Base-by-base conservation (phyloP, 2,113 vertebrate species). In the Tenrec ecaudatus region DNA sequence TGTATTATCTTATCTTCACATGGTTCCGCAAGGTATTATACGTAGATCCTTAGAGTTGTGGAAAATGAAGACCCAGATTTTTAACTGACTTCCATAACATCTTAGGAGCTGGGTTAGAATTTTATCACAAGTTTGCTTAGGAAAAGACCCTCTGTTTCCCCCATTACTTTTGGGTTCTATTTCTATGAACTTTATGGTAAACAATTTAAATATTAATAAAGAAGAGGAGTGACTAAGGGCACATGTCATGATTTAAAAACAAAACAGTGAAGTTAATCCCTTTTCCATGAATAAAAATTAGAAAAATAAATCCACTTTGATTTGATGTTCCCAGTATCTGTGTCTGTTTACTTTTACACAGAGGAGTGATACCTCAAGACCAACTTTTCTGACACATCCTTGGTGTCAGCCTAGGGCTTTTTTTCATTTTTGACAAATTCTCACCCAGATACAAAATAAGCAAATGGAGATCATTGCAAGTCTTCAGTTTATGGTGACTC, bases 281-380 rank as follows among this genome's bases (percentile, higher is more conserved):
- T 20, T 53, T 31, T 47, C 40, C 36, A 80, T 80, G 6, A 19
- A 29, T 16, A 88, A 31, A 90, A 38, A 86, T 76, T 60, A 94
- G 62, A 97, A 93, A 88, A 94, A 94, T 77, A 60, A 94, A 73
- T 90, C 47, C 0, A 25, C 40, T 85, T 90, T 92, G 85, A 91
- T 15, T 64, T 90, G 10, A 33, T 29, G 27, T 95, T 20, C 73
- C 19, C 4, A 68, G 23, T 91, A 53, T 11, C 10, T 38, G 6
- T 95, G 57, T 91, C 95, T 96, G 76, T 93, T 96, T 95, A 88
- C 88, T 75, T 90, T 92, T 92, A 57, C 16, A 91, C 91, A 87
- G 38, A 87, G 38, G 80, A 69, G 89, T 89, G 77, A 36, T 93
- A 77, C 68, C 84, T 92, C 79, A 95, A 86, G 78, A 89, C 84